phyloP scores from a whole-genome alignment of 2,113 vertebrate genomes.

The Thalassoma bifasciatum region DNA sequence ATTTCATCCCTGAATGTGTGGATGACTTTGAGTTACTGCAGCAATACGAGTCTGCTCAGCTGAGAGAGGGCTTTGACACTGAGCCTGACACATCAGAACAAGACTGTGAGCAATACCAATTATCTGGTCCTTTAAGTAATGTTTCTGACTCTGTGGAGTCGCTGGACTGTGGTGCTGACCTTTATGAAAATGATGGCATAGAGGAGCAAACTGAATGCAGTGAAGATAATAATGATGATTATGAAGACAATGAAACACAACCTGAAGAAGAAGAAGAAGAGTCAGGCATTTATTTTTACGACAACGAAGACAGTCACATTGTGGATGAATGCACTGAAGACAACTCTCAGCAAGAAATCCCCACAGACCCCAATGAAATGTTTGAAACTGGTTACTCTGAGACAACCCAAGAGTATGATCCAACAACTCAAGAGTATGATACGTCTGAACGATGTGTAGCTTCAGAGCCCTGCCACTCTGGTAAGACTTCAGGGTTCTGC shows the following conservation, averaged over 20 bases:
- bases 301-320: slow-evolving; percentile 4
- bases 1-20: slow-evolving; percentile 36
- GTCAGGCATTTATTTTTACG: slow-evolving; percentile 20
- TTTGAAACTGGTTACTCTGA: slow-evolving; percentile 26
- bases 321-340: slow-evolving; percentile 34
- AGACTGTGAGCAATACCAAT: slow-evolving; percentile 50
- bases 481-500: slow-evolving; percentile 30
- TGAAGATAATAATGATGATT: slow-evolving; percentile 16
- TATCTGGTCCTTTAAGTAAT: background rate
- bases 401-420: slow-evolving; percentile 42
- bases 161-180: slow-evolving; percentile 26
- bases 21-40: slow-evolving; percentile 24
- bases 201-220: slow-evolving; percentile 20
- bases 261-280: slow-evolving; percentile 27
- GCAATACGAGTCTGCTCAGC: slow-evolving; percentile 46
- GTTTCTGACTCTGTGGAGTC: slow-evolving; percentile 40
- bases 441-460: slow-evolving; percentile 25
- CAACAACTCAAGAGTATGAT: slow-evolving; percentile 44
- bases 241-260: slow-evolving; percentile 12
- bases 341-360: slow-evolving; percentile 1
- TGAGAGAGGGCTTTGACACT: slow-evolving; percentile 41
- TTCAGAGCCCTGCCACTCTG: slow-evolving; percentile 27
- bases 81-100: slow-evolving; percentile 54
- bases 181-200: slow-evolving; percentile 32
- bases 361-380: slow-evolving; percentile 17